Base-by-base conservation (phyloP, 2,797 vertebrate genomes). In the Typhlichthys subterraneus region DNA sequence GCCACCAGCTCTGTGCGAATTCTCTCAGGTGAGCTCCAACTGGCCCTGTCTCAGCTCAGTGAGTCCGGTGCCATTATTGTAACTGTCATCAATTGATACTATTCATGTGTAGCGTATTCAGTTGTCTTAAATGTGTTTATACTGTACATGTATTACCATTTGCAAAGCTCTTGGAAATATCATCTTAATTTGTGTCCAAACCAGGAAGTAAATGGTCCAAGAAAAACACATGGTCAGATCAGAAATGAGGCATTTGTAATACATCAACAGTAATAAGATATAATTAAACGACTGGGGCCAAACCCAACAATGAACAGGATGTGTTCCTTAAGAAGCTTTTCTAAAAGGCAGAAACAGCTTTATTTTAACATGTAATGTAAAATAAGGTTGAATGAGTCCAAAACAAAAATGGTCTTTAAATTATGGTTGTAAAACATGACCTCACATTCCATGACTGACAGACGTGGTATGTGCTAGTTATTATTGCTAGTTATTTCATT, bases 11-110 rank as follows among this genome's bases (percentile, higher is more conserved):
- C 94, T 0, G 72, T 94, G 61, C 93, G 89, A 58, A 82, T 97
- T 62, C 93, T 99, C 51, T 97, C 97, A 86, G 98, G 98, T 99
- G 85, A 59, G 67, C 76, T 75, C 31, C 12, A 12, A 3, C 47
- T 67, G 48, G n/a, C 55, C 23, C 46, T 33, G 42, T 13, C 31
- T 4, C 63, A 11, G 11, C 0, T 4, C 19, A 47, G 1, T 10
- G 23, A 4, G n/a, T 57, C 1, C 23, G 17, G 50, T 47, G 13
- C 54, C 45, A 23, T 53, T 23, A 5, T 55, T 38, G 13, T 52
- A 1, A n/a, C 17, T 38, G 19, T 6, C 53, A 55, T 12, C 13
- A 55, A 2, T 42, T 42, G 38, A 7, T 42, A 42, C 38, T 29
- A 42, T 38, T 6, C 2, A 42, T 9, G 38, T 42, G 38, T 42